A percentile compares a stretch with the other conserved stretches of the same genome.
These are phyloP conservation scores for Cotesia congregata DNA, from an alignment of 2,888 invertebrate species.

Conservation along the genomic window DNA sequence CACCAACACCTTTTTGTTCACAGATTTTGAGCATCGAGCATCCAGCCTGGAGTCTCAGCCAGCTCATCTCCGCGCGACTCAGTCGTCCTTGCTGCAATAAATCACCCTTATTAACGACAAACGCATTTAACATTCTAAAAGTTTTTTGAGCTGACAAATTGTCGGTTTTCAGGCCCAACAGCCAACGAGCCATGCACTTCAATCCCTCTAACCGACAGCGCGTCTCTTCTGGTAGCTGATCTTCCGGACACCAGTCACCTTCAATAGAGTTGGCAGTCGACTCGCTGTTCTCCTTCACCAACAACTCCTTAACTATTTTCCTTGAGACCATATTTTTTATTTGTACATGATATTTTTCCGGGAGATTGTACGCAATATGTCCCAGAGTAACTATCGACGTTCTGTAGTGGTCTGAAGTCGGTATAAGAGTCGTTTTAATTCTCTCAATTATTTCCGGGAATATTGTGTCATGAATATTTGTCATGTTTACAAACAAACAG, in stretches of 20 bases:
- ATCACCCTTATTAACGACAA: slow-evolving; percentile 93
- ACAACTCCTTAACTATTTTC: slow-evolving; percentile 94
- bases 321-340: slow-evolving; percentile 96
- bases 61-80: slow-evolving; percentile 91
- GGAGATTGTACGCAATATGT: slow-evolving; percentile 93
- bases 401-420: slow-evolving; percentile 85
- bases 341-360: slow-evolving; percentile 89
- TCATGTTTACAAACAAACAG: slow-evolving; percentile 89
- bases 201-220: slow-evolving; percentile 93
- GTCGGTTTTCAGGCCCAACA: slow-evolving; percentile 90
- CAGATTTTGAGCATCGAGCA: slow-evolving; percentile 97
- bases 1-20: slow-evolving; percentile 96
- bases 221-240: slow-evolving; percentile 90
- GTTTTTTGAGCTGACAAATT: slow-evolving; percentile 92
- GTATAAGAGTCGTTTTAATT: slow-evolving; percentile 81
- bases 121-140: slow-evolving; percentile 93
- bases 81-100: slow-evolving; percentile 82
- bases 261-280: slow-evolving; percentile 72
- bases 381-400: slow-evolving; percentile 95
- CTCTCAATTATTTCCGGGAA: slow-evolving; percentile 88
- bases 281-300: slow-evolving; percentile 83
- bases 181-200: slow-evolving; percentile 97
- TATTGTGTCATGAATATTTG: slow-evolving; percentile 78
- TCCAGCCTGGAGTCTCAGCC: slow-evolving; percentile 92
- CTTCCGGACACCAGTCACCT: slow-evolving; percentile 86